Percentiles rank a stretch among this genome's conserved stretches.
Evolutionary conservation across 2,888 invertebrate species (phyloP).

Genomic region (Protodeltote pygarga): DNA sequence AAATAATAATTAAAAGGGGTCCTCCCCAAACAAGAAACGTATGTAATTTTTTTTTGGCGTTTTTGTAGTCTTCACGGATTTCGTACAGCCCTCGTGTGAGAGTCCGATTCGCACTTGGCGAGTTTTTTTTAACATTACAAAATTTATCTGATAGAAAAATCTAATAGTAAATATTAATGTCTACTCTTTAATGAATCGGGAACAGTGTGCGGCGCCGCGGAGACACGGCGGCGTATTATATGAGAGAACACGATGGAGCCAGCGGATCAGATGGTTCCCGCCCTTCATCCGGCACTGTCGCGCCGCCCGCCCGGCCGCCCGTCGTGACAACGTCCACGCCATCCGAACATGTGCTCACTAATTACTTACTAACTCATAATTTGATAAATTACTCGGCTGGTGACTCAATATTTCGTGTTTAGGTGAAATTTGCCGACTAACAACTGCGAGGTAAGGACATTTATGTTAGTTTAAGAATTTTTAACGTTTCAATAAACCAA

Average conservation of each 20-base stretch:
- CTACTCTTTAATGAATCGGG: too few relatives aligned
- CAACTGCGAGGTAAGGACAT: conserved; percentile 55
- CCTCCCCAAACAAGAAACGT: too few relatives aligned
- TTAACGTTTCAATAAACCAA: conserved; percentile 59
- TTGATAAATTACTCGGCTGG: conserved; percentile 52
- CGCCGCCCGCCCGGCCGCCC: conserved; percentile 53
- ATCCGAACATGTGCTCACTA: conserved; percentile 50
- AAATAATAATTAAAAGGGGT: too few relatives aligned
- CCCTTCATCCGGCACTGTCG: conserved; percentile 60
- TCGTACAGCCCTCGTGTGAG: too few relatives aligned
- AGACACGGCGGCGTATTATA: conserved; percentile 14
- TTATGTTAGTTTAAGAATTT: conserved; percentile 48
- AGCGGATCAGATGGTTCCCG: conserved; percentile 62
- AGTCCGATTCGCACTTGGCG: too few relatives aligned
- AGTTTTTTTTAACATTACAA: too few relatives aligned
- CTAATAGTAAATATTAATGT: too few relatives aligned
- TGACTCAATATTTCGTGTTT: conserved; percentile 50
- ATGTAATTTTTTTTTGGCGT: too few relatives aligned
- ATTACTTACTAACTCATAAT: conserved; percentile 49
- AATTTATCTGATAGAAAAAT: too few relatives aligned
- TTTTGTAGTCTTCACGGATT: too few relatives aligned
- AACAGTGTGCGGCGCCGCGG: conserved; percentile 38
- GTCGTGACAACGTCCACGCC: conserved; percentile 45
- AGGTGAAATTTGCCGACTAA: conserved; percentile 50
- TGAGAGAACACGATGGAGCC: conserved; percentile 32